Evolutionary conservation across 2,888 invertebrate genomes (phyloP).

Genomic region (Oasisia sp.): DNA sequence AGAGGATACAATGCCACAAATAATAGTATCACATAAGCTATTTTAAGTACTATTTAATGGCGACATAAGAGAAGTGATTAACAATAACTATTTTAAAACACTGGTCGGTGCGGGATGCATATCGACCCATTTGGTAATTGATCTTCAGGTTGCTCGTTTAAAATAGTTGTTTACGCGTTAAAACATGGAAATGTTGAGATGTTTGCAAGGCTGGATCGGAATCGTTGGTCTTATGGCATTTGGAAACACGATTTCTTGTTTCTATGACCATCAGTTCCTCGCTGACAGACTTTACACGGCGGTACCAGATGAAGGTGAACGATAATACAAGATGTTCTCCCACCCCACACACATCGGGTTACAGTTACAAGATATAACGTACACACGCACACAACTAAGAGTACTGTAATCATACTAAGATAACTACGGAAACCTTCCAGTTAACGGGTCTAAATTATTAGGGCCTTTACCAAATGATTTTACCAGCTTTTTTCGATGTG

Average conservation of each 20-base stretch:
- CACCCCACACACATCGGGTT: background rate
- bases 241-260: conserved; percentile 56
- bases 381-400: background rate
- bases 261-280: conserved; percentile 47
- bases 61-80: background rate
- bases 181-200: conserved; percentile 29
- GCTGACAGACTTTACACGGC: conserved; percentile 48
- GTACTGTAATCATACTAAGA: too few relatives aligned
- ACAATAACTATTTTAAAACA: background rate
- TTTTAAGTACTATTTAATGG: background rate
- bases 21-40: background rate
- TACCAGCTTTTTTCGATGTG: too few relatives aligned
- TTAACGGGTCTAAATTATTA: too few relatives aligned
- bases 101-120: background rate
- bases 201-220: conserved; percentile 55
- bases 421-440: too few relatives aligned
- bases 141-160: background rate
- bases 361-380: background rate
- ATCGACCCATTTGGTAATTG: background rate
- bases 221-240: conserved; percentile 55
- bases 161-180: background rate
- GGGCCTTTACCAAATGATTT: too few relatives aligned
- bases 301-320: conserved; percentile 42
- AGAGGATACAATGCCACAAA: background rate
- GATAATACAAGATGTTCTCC: background rate